A percentile compares a stretch with the other conserved stretches of the same genome.
These are phyloP conservation scores for Pangasianodon hypophthalmus DNA, from an alignment of 2,113 vertebrate species.

Conservation along the genomic window DNA sequence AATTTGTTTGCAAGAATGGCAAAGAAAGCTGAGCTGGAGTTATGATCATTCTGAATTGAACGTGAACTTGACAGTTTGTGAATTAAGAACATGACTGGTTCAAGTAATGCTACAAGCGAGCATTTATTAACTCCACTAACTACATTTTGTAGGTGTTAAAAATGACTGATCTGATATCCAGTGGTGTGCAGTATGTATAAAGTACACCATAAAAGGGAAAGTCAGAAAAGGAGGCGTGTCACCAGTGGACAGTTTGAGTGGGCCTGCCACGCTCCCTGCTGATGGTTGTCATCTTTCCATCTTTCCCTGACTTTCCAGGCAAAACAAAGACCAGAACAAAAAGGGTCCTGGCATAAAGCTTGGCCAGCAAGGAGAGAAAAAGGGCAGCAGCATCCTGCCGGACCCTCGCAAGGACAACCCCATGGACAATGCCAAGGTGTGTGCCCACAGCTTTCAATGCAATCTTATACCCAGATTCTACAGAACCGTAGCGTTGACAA, in stretches of 20 bases:
- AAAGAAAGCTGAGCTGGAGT: not conserved
- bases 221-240: not conserved
- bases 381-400: constrained; percentile 73
- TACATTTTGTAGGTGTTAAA: not conserved
- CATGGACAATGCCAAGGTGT: constrained; percentile 65
- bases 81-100: not conserved
- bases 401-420: constrained; percentile 73
- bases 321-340: constrained; percentile 86
- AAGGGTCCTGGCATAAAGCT: constrained; percentile 91
- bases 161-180: not conserved
- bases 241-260: not conserved
- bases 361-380: constrained; percentile 91
- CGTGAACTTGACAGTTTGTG: not conserved
- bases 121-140: not conserved
- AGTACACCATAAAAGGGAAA: not conserved
- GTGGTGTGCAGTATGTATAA: not conserved
- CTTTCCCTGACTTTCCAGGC: constrained; percentile 64
- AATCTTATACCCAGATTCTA: not conserved
- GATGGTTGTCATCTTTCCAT: not conserved
- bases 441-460: not conserved
- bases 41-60: not conserved
- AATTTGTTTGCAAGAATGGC: not conserved
- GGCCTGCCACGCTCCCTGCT: not conserved
- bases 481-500: not conserved
- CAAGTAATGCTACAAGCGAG: not conserved